phyloP scores from a whole-genome alignment of 2,888 invertebrate species.

The Amphiduros pacificus region DNA sequence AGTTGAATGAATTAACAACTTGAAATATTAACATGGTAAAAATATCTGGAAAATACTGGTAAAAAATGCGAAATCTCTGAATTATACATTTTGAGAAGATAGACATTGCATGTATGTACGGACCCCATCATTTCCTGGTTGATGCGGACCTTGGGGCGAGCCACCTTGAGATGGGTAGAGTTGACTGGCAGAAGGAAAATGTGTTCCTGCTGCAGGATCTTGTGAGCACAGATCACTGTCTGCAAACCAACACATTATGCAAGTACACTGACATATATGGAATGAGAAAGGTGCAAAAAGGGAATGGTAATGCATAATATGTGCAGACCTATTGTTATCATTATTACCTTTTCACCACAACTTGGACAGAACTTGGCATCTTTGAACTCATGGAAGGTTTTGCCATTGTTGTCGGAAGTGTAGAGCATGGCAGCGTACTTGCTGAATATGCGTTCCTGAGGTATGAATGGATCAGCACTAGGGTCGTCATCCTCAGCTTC shows the following conservation, averaged over 20 bases:
- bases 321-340: background rate
- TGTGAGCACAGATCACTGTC: conserved; percentile 58
- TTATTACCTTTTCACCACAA: conserved; percentile 55
- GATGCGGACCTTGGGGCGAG: conserved; percentile 50
- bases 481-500: conserved; percentile 41
- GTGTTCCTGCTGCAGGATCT: conserved; percentile 48
- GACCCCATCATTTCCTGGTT: conserved; percentile 51
- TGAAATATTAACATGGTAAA: too few relatives aligned
- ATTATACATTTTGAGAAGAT: too few relatives aligned
- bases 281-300: too few relatives aligned
- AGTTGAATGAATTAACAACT: too few relatives aligned
- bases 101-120: conserved; percentile 19
- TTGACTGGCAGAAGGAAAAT: conserved; percentile 48
- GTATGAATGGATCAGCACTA: conserved; percentile 49
- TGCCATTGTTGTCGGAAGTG: conserved; percentile 51
- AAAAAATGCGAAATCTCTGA: too few relatives aligned
- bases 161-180: conserved; percentile 52
- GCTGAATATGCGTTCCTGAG: conserved; percentile 6
- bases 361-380: conserved; percentile 53
- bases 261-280: too few relatives aligned
- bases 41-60: too few relatives aligned
- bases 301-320: too few relatives aligned
- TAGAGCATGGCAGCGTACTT: conserved; percentile 58
- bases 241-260: too few relatives aligned
- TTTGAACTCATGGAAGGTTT: conserved; percentile 53